phyloP scores from a whole-genome alignment of 2,113 vertebrate species.

The Odontesthes bonariensis region DNA sequence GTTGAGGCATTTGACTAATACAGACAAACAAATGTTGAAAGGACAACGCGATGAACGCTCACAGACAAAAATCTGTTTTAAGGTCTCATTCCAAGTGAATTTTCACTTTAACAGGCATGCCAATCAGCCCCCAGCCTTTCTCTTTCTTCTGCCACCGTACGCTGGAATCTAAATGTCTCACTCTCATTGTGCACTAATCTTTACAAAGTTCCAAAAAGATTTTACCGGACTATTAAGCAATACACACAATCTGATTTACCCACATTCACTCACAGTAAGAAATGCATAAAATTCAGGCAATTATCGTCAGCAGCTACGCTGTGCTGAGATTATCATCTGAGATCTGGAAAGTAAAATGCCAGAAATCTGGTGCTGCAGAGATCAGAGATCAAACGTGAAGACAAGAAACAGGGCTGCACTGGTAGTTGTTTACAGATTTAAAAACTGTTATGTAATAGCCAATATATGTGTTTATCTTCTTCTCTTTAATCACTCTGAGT shows the following conservation, averaged over 20 bases:
- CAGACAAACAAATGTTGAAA: too few species aligned
- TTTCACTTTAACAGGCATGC: not conserved
- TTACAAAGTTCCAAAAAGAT: slow-evolving; percentile 9
- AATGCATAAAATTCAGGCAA: slow-evolving; percentile 17
- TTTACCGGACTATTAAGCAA: slow-evolving; percentile 18
- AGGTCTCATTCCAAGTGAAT: not conserved
- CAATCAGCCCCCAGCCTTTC: not conserved
- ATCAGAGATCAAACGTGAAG: slow-evolving; percentile 19
- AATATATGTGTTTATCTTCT: too few species aligned
- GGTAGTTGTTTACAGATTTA: too few species aligned
- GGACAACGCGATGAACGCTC: too few species aligned
- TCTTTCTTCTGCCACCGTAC: not conserved
- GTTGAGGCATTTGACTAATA: too few species aligned
- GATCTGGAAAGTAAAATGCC: not conserved
- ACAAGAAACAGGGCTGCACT: slow-evolving; percentile 24
- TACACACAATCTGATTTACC: slow-evolving; percentile 46
- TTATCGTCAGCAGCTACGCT: slow-evolving; percentile 15
- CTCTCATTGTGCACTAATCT: slow-evolving; percentile 8
- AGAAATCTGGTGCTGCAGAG: slow-evolving; percentile 18
- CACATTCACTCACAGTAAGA: slow-evolving; percentile 15
- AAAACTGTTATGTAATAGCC: too few species aligned
- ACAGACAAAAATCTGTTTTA: not conserved
- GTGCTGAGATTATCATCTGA: slow-evolving; percentile 22
- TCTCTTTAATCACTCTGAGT: too few species aligned
- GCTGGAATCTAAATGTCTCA: too few species aligned